Evolutionary conservation across 2,888 invertebrate species (phyloP), one percentile per base, ranked within the genome.

Genomic region (Urechis unicinctus): DNA sequence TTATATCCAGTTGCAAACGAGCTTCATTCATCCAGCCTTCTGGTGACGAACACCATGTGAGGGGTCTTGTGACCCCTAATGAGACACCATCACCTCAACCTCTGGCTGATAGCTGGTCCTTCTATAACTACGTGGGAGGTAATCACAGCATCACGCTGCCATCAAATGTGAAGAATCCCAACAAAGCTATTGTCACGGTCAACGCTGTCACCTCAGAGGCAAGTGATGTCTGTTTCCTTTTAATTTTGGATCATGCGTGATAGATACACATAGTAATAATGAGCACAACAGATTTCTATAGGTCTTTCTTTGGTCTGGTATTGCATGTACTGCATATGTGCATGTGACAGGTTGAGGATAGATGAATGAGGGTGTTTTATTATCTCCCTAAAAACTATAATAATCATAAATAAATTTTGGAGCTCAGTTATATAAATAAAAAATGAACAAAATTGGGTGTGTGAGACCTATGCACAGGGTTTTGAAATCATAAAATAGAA

Each of bases 131-230:
- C 79, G 4, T 74, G 80, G 66, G 71, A 3, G 67, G 68, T 17
- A 66, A 64, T 1, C 51, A 57, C 1, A 65, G 64, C 1, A 42
- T 57, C 5, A 31, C 42, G 2, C 69, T 68, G 51, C 71, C 72
- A 1, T 63, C 69, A 0, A 68, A 67, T 44, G 68, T 77, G 5
- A 81, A 84, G 48, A 85, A 85, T 72, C 84, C 84, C 1, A 85
- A 83, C 75, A 86, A 85, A 70, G 85, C 85, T 53, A 83, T 86
- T 2, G 85, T 85, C 66, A 85, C 85, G 29, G 83, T 86, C 58
- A 83, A 85, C 73, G 82, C 83, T 5, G 83, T 82, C 61, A 82
- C 84, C 31, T 83, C 84, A 24, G 84, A 85, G 80, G 85, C 84
- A 69, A 55, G 65, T 46, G 4, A n/a, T 45, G 28, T n/a, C 22